Percentiles rank a stretch among this genome's conserved stretches.
Conservation (phyloP, 1,140 invertebrate species). For the Mamestra configurata region DNA sequence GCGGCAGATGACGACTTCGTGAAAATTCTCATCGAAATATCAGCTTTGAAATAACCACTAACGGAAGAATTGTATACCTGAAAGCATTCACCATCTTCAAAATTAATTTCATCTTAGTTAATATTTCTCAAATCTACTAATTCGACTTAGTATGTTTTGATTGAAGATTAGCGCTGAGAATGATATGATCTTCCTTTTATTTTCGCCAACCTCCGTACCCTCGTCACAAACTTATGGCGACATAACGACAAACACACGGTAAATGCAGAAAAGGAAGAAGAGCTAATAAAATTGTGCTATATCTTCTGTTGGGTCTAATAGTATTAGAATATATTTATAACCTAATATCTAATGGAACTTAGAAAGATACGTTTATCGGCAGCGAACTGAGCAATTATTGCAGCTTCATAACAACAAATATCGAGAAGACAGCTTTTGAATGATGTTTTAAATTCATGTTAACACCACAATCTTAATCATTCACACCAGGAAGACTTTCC, state of each 20-base stretch:
- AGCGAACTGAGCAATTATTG: too few species aligned
- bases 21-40: conserved; percentile 11
- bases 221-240: conserved; percentile 19
- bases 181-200: background rate
- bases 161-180: background rate
- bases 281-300: background rate
- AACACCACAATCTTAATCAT: background rate
- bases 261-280: background rate
- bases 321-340: too few species aligned
- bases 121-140: background rate
- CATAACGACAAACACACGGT: background rate
- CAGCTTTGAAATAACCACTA: background rate
- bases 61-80: background rate
- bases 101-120: too few species aligned
- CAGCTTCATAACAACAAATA: too few species aligned
- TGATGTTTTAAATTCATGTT: too few species aligned
- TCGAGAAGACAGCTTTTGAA: background rate
- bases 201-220: background rate
- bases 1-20: conserved; percentile 3
- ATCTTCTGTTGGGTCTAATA: too few species aligned
- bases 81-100: too few species aligned
- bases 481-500: background rate
- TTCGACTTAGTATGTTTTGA: background rate
- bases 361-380: too few species aligned
- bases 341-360: too few species aligned